These are phyloP conservation scores for Tethea ocularis DNA, from an alignment of 2,888 invertebrate species.

Conservation along the genomic window DNA sequence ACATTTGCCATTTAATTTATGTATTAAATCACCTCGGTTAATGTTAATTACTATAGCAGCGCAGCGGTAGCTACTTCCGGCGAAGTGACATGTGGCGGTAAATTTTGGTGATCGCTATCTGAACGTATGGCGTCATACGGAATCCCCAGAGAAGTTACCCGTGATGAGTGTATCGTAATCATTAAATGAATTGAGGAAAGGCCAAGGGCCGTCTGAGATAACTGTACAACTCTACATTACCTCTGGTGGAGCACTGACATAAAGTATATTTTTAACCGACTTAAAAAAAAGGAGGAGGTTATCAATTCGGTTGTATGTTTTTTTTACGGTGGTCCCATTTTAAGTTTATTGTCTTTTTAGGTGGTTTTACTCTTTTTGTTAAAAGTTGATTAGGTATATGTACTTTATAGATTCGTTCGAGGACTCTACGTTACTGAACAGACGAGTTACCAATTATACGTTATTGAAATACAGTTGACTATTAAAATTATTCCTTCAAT, in stretches of 20 bases:
- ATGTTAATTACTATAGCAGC: not conserved
- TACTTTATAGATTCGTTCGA: no score
- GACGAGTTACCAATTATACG: no score
- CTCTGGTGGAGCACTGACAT: not conserved
- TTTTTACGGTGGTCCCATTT: no score
- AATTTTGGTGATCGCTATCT: not conserved
- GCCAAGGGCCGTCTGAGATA: not conserved
- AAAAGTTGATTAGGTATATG: no score
- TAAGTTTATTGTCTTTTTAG: no score
- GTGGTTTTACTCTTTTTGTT: no score
- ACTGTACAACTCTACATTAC: not conserved
- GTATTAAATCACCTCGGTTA: not conserved
- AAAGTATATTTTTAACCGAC: not conserved
- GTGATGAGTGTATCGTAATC: not conserved
- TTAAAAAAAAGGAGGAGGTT: no score
- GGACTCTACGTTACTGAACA: no score
- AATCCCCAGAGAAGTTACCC: not conserved
- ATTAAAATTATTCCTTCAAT: no score
- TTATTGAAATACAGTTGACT: no score
- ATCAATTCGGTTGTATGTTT: no score
- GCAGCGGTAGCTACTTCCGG: not conserved
- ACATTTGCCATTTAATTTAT: not conserved
- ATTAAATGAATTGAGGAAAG: not conserved
- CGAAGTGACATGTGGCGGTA: not conserved
- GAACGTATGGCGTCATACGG: not conserved